A percentile compares a stretch with the other conserved stretches of the same genome.
These are phyloP conservation scores for Fratercula arctica DNA, from an alignment of 2,797 vertebrate genomes.

Conservation along the genomic window DNA sequence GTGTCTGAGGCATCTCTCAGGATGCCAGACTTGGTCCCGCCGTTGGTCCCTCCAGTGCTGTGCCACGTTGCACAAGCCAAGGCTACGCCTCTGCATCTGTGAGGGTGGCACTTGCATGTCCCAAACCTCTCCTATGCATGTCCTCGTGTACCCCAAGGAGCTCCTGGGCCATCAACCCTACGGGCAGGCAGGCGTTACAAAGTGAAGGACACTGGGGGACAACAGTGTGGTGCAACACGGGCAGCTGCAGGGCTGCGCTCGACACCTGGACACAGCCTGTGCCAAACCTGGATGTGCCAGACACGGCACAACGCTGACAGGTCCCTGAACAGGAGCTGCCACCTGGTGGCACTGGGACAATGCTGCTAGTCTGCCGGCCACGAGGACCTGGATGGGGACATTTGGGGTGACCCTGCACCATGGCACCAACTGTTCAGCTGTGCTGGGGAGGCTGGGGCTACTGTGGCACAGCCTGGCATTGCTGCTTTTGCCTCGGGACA, in stretches of 20 bases:
- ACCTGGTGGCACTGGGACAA: conserved; percentile 29
- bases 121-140: not conserved
- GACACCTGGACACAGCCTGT: accelerated
- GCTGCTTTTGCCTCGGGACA: not conserved
- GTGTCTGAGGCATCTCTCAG: not conserved
- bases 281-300: not conserved
- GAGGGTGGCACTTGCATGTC: not conserved
- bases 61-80: accelerated
- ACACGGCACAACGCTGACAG: accelerated
- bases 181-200: accelerated
- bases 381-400: not conserved
- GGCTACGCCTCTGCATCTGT: not conserved
- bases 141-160: not conserved
- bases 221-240: accelerated
- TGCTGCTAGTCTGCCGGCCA: not conserved
- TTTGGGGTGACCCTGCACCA: not conserved
- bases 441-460: not conserved
- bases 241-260: not conserved
- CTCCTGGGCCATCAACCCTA: not conserved
- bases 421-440: accelerated
- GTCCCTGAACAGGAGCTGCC: conserved; percentile 24
- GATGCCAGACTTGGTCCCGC: not conserved
- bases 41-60: accelerated
- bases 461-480: accelerated
- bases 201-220: accelerated